Conservation (phyloP, 1,140 invertebrate species). For the Bombus balteatus region DNA sequence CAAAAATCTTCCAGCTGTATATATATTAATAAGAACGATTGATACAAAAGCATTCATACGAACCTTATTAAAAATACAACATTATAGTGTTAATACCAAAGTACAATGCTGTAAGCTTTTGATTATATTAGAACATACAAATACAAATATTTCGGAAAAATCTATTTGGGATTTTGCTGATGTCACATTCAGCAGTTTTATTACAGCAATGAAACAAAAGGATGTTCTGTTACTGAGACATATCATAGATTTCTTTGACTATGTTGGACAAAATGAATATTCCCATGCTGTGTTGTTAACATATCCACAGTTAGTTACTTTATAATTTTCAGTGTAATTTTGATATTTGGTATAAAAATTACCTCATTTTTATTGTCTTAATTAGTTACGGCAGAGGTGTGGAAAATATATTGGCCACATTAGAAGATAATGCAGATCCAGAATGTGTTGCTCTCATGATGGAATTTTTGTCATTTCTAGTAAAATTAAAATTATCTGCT, state of each 20-base stretch:
- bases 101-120: conserved; percentile 84
- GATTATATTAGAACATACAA: conserved; percentile 83
- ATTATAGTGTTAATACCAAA: conserved; percentile 78
- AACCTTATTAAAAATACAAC: conserved; percentile 84
- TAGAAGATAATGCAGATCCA: conserved; percentile 74
- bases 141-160: conserved; percentile 81
- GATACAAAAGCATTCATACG: conserved; percentile 85
- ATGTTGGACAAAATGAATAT: conserved; percentile 79
- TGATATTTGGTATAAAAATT: conserved; percentile 16
- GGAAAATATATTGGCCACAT: conserved; percentile 68
- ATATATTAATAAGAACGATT: conserved; percentile 85
- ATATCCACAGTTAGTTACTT: conserved; percentile 68
- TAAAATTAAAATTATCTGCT: conserved; percentile 78
- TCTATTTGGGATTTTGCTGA: conserved; percentile 82
- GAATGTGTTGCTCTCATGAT: conserved; percentile 82
- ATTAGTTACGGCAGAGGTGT: conserved; percentile 74
- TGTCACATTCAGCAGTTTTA: conserved; percentile 81
- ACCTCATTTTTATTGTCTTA: conserved; percentile 6
- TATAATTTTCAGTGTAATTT: conserved; percentile 23
- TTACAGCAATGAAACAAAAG: conserved; percentile 79
- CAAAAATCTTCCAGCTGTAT: conserved; percentile 87
- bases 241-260: conserved; percentile 84
- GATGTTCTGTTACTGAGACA: conserved; percentile 82
- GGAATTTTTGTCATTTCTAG: conserved; percentile 82
- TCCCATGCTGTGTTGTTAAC: conserved; percentile 67